These are phyloP conservation scores for Eidolon helvum DNA, from an alignment of 2,113 vertebrate species.

Conservation along the genomic window DNA sequence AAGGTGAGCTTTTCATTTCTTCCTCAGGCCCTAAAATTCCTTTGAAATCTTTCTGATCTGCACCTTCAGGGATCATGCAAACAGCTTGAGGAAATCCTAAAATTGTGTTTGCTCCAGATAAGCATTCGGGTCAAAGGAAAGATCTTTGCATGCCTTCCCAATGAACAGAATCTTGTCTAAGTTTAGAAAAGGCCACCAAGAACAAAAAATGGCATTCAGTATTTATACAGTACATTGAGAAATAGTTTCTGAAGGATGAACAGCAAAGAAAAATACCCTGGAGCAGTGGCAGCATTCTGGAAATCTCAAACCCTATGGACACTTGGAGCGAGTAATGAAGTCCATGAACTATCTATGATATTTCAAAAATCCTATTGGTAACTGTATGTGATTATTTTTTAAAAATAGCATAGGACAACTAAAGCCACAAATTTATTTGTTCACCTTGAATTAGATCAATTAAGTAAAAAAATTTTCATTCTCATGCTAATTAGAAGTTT, in stretches of 20 bases:
- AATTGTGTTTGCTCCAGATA: slow-evolving; percentile 61
- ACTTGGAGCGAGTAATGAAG: not conserved
- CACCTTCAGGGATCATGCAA: slow-evolving; percentile 47
- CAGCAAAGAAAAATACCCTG: not conserved
- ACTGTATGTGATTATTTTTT: not conserved
- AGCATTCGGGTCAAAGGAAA: slow-evolving; percentile 40
- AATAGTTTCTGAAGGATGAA: not conserved
- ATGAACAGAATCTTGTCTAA: not conserved
- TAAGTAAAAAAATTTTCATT: not conserved
- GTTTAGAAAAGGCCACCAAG: not conserved
- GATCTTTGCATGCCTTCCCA: not conserved
- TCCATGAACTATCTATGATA: not conserved
- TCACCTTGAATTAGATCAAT: not conserved
- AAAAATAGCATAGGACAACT: not conserved
- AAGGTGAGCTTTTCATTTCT: slow-evolving; percentile 71
- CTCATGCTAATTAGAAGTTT: not conserved
- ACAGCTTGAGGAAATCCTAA: slow-evolving; percentile 73
- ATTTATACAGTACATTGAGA: not conserved
- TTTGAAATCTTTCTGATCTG: slow-evolving; percentile 63
- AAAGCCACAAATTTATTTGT: not conserved
- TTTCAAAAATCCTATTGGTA: not conserved
- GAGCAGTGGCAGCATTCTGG: not conserved
- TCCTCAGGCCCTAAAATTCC: not conserved
- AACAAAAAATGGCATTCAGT: not conserved
- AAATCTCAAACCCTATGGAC: not conserved